phyloP scores from a whole-genome alignment of 1,140 invertebrate species.

The Wiebesia pumilae region DNA sequence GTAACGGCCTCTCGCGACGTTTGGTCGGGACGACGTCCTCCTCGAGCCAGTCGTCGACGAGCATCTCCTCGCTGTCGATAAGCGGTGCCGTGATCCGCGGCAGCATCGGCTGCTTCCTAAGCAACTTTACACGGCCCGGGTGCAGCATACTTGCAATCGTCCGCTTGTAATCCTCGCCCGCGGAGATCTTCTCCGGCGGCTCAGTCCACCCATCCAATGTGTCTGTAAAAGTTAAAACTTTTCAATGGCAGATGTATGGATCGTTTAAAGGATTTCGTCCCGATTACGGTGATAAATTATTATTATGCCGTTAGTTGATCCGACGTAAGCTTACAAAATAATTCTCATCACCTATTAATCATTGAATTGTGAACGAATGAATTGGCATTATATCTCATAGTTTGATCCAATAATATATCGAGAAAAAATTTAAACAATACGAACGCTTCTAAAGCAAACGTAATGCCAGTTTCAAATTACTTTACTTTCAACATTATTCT shows the following conservation, averaged over 20 bases:
- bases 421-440: too few relatives aligned
- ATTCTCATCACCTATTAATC: too few relatives aligned
- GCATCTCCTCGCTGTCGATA: constrained; percentile 67
- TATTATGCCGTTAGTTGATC: too few relatives aligned
- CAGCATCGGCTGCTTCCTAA: not conserved
- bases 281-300: too few relatives aligned
- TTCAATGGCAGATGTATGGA: not conserved
- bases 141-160: constrained; percentile 64
- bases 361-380: too few relatives aligned
- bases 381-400: too few relatives aligned
- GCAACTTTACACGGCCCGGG: not conserved
- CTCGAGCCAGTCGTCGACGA: constrained; percentile 70
- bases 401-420: too few relatives aligned
- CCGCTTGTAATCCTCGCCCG: constrained; percentile 67
- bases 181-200: constrained; percentile 59
- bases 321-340: too few relatives aligned
- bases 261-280: too few relatives aligned
- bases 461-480: too few relatives aligned
- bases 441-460: too few relatives aligned
- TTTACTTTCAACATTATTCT: too few relatives aligned
- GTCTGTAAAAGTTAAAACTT: not conserved
- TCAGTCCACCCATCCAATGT: not conserved
- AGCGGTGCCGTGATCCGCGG: constrained; percentile 61
- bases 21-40: constrained; percentile 65
- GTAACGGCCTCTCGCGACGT: constrained; percentile 3